phyloP scores from a whole-genome alignment of 2,113 vertebrate genomes.

The Rhinopomastus cyanomelas region DNA sequence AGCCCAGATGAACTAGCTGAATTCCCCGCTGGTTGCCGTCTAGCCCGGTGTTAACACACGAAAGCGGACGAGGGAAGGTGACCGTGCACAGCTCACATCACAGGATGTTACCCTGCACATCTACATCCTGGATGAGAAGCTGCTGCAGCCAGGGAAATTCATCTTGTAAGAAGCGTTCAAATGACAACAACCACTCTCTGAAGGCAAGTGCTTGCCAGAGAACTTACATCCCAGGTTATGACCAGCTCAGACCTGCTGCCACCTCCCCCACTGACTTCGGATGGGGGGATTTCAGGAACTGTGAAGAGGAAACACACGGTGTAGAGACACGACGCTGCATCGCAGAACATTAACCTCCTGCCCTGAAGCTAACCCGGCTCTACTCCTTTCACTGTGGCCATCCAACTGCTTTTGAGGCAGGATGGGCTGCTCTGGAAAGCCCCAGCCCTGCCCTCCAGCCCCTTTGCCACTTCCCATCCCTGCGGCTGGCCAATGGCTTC shows the following conservation, averaged over 20 bases:
- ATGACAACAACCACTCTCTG: not conserved
- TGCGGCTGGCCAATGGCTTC: not conserved
- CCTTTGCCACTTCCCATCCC: not conserved
- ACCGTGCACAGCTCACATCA: not conserved
- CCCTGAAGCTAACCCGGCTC: not conserved
- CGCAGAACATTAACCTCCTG: not conserved
- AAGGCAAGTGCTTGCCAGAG: not conserved
- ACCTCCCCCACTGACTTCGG: constrained; percentile 93
- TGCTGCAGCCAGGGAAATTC: not conserved
- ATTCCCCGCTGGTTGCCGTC: not conserved
- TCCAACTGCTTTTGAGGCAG: not conserved
- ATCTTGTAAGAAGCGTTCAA: not conserved
- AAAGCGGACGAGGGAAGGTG: not conserved
- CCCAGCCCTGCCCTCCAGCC: not conserved
- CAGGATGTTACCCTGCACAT: not conserved
- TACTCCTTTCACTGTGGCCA: not conserved
- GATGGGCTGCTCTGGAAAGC: not conserved
- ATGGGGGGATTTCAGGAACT: constrained; percentile 92
- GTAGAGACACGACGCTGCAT: not conserved
- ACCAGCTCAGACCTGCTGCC: constrained; percentile 96
- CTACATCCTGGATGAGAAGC: not conserved
- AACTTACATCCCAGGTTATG: constrained; percentile 98
- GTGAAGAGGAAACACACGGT: constrained; percentile 47
- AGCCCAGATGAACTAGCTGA: not conserved
- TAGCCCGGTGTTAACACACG: not conserved